Base-by-base conservation (phyloP, 1,140 invertebrate genomes). In the Trachymyrmex septentrionalis region DNA sequence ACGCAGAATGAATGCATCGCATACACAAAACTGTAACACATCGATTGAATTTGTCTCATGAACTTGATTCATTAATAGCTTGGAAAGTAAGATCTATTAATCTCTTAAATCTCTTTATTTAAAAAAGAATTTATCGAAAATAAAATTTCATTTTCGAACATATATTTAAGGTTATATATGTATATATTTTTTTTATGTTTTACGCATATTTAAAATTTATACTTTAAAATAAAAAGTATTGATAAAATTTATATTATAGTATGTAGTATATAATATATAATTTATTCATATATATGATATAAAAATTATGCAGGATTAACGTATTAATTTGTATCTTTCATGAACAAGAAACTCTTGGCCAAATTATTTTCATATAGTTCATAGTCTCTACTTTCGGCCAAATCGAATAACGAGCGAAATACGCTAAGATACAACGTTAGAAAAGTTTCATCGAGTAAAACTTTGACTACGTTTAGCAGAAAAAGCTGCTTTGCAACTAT, bases 361-460 rank as follows among this genome's bases (percentile, higher is more conserved):
- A 14, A n/a, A 48, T 44, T 27, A n/a, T 55, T 55, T 53, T 50
- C 27, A 19, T 80, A 57, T 44, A 9, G 3, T 38, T 38, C 24
- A 24, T 57, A 59, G 38, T 48, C 21, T 72, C 57, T 48, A 21
- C 53, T 59, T 80, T 44, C n/a, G 38, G 21, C 34, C 61, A 34
- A 30, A 66, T 55, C 53, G 50, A 21, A 21, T 63, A 84, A 63
- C 69, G 38, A 57, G 27, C 34, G 27, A 50, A 21, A 27, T 69
- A 72, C 53, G 27, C 24, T 19, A 73, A 61, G 73, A 50, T 63
- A 50, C 19, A 10, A 30, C 27, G 76, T 50, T 21, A 69, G 57
- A 90, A 88, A 90, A 87, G 82, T 90, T 90, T 90, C 89, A 90
- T 86, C 86, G 57, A 87, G 88, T 90, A 86, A 90, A 90, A 90